Base-by-base conservation (phyloP, 2,888 invertebrate genomes). In the Drosophila subsilvestris region DNA sequence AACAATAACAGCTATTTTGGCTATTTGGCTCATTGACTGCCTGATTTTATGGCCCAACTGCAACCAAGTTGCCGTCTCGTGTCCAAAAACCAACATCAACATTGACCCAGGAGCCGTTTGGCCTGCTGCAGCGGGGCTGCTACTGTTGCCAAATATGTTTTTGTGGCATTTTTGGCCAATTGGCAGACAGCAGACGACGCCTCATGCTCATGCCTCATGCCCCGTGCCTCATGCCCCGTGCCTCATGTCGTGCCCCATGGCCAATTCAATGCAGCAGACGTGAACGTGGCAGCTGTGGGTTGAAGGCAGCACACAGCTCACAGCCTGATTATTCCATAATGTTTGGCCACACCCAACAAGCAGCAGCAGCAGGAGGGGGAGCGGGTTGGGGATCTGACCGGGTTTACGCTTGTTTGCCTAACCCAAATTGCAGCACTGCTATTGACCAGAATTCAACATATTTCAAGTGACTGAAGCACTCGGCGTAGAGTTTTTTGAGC, bases 161-260 rank as follows among this genome's bases (percentile, higher is more conserved):
- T 72, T 82, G 84, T 72, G 86, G 86, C 76, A 80, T 71, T 86
- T 82, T 80, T 83, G 74, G 74, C 86, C 86, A 87, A 85, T 85
- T 87, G 73, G 61, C 71, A 53, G 72, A 75, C 56, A 48, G 63
- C 27, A 27, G 27, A 27, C 27, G n/a, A n/a, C n/a, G n/a, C n/a
- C n/a, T n/a, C n/a, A n/a, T n/a, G 69, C 60, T 61, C 54, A 65
- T 2, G 61, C 32, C 67, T 76, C 74, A 49, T 69, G 78, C 22
- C 22, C 5, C 22, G 0, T 22, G 27, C 27, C 27, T 9, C 22
- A 3, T 25, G 27, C 27, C 27, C 0, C 27, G 27, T 27, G 27
- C 27, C 9, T 27, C n/a, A n/a, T 9, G 27, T n/a, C 7, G 7
- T 37, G 37, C 70, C 65, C 68, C 58, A 45, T 48, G 78, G 82